phyloP scores from a whole-genome alignment of 2,113 vertebrate genomes.

The Gnathochromis pfefferi region DNA sequence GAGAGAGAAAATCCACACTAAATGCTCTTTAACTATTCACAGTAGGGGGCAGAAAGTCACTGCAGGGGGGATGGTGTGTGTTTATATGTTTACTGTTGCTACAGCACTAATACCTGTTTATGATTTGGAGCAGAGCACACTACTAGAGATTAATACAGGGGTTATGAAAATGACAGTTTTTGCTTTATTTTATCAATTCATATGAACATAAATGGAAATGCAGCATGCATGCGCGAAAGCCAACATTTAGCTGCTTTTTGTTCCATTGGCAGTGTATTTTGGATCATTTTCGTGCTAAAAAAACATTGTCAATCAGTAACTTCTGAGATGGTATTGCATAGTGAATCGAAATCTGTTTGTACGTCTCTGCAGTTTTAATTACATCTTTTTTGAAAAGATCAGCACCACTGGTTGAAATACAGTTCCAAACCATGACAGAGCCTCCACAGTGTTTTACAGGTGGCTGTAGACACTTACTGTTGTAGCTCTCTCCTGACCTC shows the following conservation, averaged over 20 bases:
- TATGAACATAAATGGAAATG: not conserved
- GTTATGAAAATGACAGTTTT: not conserved
- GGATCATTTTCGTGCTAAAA: rapidly evolving
- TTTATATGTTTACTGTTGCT: not conserved
- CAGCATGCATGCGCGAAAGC: not conserved
- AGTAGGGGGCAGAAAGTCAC: not conserved
- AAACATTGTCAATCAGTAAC: rapidly evolving
- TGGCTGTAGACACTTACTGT: not conserved
- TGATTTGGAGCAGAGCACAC: not conserved
- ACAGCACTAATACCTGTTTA: not conserved
- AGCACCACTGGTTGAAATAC: not conserved
- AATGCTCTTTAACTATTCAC: not conserved
- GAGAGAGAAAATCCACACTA: not conserved
- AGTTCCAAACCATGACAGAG: not conserved
- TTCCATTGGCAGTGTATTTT: not conserved
- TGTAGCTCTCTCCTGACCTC: not conserved
- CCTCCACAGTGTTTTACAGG: not conserved
- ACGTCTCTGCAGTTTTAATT: not conserved
- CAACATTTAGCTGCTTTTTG: not conserved
- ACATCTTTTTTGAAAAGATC: not conserved
- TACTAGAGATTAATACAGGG: not conserved
- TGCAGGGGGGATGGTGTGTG: not conserved
- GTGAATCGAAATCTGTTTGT: not conserved
- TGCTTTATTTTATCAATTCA: not conserved
- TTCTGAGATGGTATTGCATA: not conserved